phyloP scores from a whole-genome alignment of 2,797 vertebrate genomes.

The Lutjanus campechanus region DNA sequence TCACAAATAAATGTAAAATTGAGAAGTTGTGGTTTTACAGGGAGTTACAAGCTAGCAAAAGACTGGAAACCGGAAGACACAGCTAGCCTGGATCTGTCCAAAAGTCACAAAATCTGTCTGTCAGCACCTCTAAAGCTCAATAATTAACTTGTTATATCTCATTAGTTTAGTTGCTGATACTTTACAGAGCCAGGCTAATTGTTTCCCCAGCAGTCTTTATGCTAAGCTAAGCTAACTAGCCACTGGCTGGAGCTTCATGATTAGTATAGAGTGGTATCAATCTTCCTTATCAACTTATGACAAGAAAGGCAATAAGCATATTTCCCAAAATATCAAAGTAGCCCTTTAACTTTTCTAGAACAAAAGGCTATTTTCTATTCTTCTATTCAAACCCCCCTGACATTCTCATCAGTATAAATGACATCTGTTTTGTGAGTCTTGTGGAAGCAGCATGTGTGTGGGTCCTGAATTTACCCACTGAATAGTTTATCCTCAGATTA shows the following conservation, averaged over 20 bases:
- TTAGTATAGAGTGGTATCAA: not conserved
- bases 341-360: not conserved
- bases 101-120: not conserved
- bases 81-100: not conserved
- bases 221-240: not conserved
- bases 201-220: not conserved
- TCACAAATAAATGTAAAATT: not conserved
- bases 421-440: not conserved
- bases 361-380: not conserved
- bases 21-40: not conserved
- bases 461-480: slow-evolving; percentile 31
- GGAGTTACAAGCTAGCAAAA: not conserved
- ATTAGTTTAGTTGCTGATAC: not conserved
- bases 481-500: slow-evolving; percentile 70
- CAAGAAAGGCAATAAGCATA: not conserved
- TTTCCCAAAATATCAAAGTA: not conserved
- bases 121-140: not conserved
- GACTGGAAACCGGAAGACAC: not conserved
- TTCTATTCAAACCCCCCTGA: not conserved
- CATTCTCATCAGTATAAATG: not conserved
- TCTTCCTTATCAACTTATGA: not conserved
- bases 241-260: not conserved
- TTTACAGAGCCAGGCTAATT: not conserved
- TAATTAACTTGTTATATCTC: not conserved
- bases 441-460: slow-evolving; percentile 28